phyloP scores from a whole-genome alignment of 2,888 invertebrate species.

The Neocrepidodera transversa region DNA sequence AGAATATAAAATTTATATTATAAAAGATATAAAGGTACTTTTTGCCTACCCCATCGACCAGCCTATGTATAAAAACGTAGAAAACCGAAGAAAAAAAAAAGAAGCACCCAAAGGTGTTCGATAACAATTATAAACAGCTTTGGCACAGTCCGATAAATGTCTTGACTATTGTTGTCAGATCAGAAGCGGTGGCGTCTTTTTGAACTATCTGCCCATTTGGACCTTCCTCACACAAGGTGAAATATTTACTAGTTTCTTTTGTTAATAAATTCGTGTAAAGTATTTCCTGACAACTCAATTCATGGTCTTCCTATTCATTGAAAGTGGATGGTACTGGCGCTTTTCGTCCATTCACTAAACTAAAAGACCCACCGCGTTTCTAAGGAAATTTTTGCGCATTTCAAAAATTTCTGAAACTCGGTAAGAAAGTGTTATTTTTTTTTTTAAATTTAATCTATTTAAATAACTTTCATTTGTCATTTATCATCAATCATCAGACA shows the following conservation, averaged over 20 bases:
- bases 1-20: too few species aligned
- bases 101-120: slow-evolving; percentile 38
- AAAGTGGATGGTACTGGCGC: neutral
- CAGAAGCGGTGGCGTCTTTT: slow-evolving; percentile 52
- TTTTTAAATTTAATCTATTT: neutral
- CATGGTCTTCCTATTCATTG: neutral
- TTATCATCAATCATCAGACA: slow-evolving; percentile 1
- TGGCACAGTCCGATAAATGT: slow-evolving; percentile 40
- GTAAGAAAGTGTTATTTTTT: too few species aligned
- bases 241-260: slow-evolving; percentile 56
- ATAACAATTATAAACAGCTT: slow-evolving; percentile 46
- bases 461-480: slow-evolving; percentile 1
- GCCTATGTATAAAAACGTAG: too few species aligned
- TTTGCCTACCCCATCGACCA: too few species aligned
- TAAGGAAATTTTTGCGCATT: too few species aligned
- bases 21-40: too few species aligned
- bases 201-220: slow-evolving; percentile 42
- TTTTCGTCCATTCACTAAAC: slow-evolving; percentile 1
- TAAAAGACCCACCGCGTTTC: neutral
- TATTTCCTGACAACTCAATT: slow-evolving; percentile 19
- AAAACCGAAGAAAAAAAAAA: too few species aligned
- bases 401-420: too few species aligned
- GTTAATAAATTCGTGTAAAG: slow-evolving; percentile 48
- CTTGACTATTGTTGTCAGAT: slow-evolving; percentile 40
- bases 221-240: slow-evolving; percentile 48